Evolutionary conservation across 2,888 invertebrate species (phyloP), one percentile per base, ranked within the genome.

Genomic region (Platypus cylindrus): DNA sequence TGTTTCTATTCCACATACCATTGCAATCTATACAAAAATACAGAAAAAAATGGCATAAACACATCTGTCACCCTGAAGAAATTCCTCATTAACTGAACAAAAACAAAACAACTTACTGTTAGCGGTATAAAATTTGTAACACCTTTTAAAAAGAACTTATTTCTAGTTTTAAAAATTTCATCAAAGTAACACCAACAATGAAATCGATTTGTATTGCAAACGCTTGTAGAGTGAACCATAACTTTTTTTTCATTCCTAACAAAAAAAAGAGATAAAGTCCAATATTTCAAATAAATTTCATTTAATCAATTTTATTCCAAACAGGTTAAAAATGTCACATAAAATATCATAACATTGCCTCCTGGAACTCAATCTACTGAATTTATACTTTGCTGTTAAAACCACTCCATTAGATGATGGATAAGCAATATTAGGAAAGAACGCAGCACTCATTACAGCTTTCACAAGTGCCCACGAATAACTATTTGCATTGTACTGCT

Each of bases 401-500:
- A 72, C 71, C 44, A 45, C 16, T 20, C 41, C 43, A n/a, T 38
- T 37, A 9, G 37, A 35, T 11, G 33, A 14, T 5, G 45, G 49
- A 42, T 45, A 68, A 12, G 84, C 82, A 26, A 95, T 60, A 48
- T 87, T 85, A 0, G 97, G 95, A 62, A 94, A 95, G 38, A 86
- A 68, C 0, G 95, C 94, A 3, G 85, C 83, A 16, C 79, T 76
- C 18, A 95, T 65, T 2, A 87, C 86, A 1, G 86, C 84, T 55
- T 94, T 94, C 0, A 97, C 79, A 34, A 94, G 75, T 8, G 87
- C 79, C 89, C 89, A 90, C 54, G 81, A 80, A 49, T 83, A 78
- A 0, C 85, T 79, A 63, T 90, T 81, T 1, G 69, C 59, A 62
- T 94, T 94, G 22, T 89, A 68, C 52, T 85, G 83, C 45, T 79